Evolutionary conservation across 2,888 invertebrate species (phyloP), one percentile per base, ranked within the genome.

Genomic region (Spatulosminthurus flaviceps): DNA sequence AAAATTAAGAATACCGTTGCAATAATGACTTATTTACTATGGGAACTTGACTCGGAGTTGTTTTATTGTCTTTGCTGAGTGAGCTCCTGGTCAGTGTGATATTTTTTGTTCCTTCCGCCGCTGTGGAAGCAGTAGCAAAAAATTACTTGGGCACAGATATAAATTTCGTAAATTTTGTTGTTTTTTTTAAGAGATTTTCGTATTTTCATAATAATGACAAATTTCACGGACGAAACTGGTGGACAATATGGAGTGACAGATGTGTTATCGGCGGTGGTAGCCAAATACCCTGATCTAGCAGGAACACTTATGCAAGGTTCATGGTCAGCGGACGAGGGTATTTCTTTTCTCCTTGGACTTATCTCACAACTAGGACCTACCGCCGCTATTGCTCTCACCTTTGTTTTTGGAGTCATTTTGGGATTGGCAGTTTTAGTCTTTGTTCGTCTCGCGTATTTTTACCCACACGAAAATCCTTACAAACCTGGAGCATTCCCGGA

Each of bases 361-460:
- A 2, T 51, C 5, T 19, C 51, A 19, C 51, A 51, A 16, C 16
- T 69, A 16, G 21, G 66, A 19, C 42, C 42, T 7, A 16, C 41
- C 0, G 69, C 67, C 5, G 24, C 13, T 13, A 11, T 28, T 7
- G 43, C 69, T 5, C 22, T 69, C 0, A 5, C 69, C 1, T 77
- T 77, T 42, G 4, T 77, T 5, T n/a, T 69, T n/a, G 77, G 69
- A 1, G 41, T 77, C 13, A 0, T 42, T 2, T 5, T 34, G 4
- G 67, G 67, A 4, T 19, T 77, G 1, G 16, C 66, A 5, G 43
- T 69, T n/a, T 16, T 69, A 1, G 13, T 77, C 9, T 77, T 67
- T 28, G 41, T 77, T 22, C 67, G 77, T 2, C 1, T 77, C 0
- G 77, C 69, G 2, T 77, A 77, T 41, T 67, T 67, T 69, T 77